Conservation (phyloP, 1,140 invertebrate species). For the Sogatella furcifera region DNA sequence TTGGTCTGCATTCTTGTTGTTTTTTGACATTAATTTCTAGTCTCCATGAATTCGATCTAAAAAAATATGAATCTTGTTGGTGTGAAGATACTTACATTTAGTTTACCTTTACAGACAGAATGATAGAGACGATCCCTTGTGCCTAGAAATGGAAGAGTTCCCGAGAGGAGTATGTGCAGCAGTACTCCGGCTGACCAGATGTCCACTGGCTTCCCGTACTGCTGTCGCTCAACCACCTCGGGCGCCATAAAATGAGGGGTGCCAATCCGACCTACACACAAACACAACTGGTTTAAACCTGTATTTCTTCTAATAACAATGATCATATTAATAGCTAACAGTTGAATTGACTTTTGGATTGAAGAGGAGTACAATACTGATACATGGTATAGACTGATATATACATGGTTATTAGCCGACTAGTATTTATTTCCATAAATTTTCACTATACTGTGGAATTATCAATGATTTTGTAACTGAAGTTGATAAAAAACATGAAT, state of each 20-base stretch:
- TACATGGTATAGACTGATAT: no score
- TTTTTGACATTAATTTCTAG: no score
- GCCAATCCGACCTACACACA: constrained; percentile 68
- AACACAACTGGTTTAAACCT: background rate
- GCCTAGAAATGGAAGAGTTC: constrained; percentile 88
- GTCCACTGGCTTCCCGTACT: constrained; percentile 94
- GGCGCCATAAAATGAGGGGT: constrained; percentile 96
- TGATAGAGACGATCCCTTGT: constrained; percentile 85
- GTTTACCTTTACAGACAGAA: constrained; percentile 72
- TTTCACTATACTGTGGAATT: no score
- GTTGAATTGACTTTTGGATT: no score
- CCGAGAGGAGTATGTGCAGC: constrained; percentile 85
- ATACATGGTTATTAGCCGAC: no score
- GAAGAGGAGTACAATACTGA: no score
- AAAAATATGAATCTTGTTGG: no score
- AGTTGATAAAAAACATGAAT: no score
- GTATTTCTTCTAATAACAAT: background rate
- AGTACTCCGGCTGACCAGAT: constrained; percentile 94
- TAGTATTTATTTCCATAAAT: no score
- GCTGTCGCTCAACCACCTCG: constrained; percentile 80
- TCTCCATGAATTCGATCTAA: no score
- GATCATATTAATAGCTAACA: background rate
- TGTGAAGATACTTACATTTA: constrained; percentile 55
- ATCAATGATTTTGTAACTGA: no score
- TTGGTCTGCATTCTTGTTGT: no score